Percentiles rank a stretch among this genome's conserved stretches.
Conservation (phyloP, 2,113 vertebrate genomes). For the Rhea americana region DNA sequence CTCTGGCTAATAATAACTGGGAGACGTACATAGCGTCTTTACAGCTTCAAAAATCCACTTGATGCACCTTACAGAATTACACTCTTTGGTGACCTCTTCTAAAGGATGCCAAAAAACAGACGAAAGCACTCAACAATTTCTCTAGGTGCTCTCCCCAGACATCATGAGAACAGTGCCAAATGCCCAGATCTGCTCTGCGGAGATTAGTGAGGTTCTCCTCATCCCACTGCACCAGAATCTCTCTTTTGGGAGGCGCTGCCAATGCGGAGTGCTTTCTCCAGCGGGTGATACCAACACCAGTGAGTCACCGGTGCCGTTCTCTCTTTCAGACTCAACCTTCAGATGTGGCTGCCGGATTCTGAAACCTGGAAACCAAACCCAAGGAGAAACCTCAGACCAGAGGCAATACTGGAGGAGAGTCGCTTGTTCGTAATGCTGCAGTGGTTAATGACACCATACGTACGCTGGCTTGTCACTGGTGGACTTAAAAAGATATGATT, state of each 20-base stretch:
- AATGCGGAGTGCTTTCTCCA: too few relatives aligned
- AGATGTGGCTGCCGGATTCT: too few relatives aligned
- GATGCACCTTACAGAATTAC: neutral
- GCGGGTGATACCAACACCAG: neutral
- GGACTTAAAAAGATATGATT: neutral
- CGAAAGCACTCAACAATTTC: neutral
- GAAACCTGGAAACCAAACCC: neutral
- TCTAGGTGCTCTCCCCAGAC: neutral
- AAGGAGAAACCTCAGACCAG: neutral
- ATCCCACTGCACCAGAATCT: neutral
- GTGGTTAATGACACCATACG: neutral
- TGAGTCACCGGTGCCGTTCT: neutral
- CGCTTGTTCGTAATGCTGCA: neutral
- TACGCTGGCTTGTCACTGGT: rapidly evolving
- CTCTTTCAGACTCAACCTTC: neutral
- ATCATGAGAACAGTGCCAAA: neutral
- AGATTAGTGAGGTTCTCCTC: neutral
- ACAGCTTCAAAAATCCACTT: neutral
- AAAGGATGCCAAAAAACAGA: neutral
- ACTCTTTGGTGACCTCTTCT: neutral
- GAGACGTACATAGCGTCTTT: rapidly evolving
- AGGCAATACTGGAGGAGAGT: too few relatives aligned
- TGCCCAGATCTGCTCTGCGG: neutral
- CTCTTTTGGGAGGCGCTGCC: neutral
- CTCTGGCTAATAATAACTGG: neutral